Percentiles rank a stretch among this genome's conserved stretches.
Evolutionary conservation across 2,797 vertebrate genomes (phyloP).

Genomic region (Oreonectes daqikongensis): DNA sequence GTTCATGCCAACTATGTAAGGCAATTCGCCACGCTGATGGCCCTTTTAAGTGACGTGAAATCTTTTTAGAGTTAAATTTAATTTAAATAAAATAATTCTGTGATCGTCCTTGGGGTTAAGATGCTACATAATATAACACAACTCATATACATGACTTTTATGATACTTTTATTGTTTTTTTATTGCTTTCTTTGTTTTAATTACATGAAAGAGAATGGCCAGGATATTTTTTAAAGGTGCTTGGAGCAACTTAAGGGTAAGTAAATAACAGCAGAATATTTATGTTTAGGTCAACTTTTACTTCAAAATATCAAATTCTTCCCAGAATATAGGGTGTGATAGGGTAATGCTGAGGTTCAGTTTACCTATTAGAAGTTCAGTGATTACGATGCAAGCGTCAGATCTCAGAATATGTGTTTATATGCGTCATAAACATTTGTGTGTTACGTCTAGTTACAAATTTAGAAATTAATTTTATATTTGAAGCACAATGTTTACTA

Average conservation of each 20-base stretch:
- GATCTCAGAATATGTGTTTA: background rate
- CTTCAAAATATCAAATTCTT: background rate
- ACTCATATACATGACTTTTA: background rate
- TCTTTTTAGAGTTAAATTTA: too few species aligned
- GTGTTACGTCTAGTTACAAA: constrained; percentile 16
- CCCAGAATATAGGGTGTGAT: background rate
- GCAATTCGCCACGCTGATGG: too few species aligned
- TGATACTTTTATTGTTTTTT: too few species aligned
- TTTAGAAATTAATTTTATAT: constrained; percentile 19
- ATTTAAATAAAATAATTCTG: too few species aligned
- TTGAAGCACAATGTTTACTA: constrained; percentile 63
- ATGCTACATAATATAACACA: background rate
- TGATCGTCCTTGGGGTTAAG: too few species aligned
- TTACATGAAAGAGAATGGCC: background rate
- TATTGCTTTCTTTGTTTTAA: background rate
- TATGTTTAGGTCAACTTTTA: too few species aligned
- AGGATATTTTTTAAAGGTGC: background rate
- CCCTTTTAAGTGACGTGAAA: too few species aligned
- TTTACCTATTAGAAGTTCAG: background rate
- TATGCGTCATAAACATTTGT: constrained; percentile 4
- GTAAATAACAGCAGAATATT: background rate
- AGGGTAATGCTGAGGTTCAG: background rate
- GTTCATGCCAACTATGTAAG: too few species aligned
- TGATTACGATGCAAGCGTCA: background rate
- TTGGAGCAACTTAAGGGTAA: background rate